These are phyloP conservation scores for Erythrocebus patas DNA, from an alignment of 2,113 vertebrate species.

Conservation along the genomic window DNA sequence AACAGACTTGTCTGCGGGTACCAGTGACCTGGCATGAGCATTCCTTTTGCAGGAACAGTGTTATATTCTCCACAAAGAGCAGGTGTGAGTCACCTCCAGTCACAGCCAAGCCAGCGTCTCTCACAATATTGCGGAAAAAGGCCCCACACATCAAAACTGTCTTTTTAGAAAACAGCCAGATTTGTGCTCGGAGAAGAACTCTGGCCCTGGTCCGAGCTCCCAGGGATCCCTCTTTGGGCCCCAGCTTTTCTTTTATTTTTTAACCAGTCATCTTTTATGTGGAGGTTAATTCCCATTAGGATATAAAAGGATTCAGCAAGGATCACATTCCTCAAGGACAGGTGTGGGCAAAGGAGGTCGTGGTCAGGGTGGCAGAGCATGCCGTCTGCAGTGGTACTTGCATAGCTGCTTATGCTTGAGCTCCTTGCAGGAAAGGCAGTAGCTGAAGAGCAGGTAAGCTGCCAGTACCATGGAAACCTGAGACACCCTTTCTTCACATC, in stretches of 20 bases:
- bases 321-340: too few species aligned
- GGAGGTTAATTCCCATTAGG: too few species aligned
- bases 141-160: neutral
- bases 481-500: too few species aligned
- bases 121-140: neutral
- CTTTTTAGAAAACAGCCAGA: neutral
- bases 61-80: neutral
- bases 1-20: neutral
- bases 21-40: neutral
- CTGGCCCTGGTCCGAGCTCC: neutral
- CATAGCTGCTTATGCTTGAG: too few species aligned
- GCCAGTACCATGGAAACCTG: too few species aligned
- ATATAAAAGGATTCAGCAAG: too few species aligned
- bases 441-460: too few species aligned
- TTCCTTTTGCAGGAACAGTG: neutral
- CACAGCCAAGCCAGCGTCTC: neutral
- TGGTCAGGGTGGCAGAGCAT: too few species aligned
- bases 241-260: neutral
- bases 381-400: too few species aligned
- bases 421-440: too few species aligned
- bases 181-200: neutral
- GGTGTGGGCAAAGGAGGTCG: too few species aligned
- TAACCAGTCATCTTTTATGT: too few species aligned
- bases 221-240: neutral
- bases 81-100: neutral